Conservation (phyloP, 1,140 invertebrate species). For the Physella acuta region DNA sequence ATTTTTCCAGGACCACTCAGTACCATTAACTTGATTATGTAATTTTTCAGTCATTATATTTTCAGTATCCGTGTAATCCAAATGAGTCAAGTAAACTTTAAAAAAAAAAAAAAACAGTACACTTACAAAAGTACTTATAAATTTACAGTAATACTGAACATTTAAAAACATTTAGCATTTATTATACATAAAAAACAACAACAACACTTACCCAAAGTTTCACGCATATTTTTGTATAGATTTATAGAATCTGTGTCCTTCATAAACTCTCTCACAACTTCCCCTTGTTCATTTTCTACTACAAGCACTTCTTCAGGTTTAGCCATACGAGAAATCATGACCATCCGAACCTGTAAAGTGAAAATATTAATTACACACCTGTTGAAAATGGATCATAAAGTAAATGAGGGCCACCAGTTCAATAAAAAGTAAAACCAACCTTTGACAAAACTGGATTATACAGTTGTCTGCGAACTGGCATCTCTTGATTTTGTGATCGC, state of each 20-base stretch:
- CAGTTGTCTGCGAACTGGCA: constrained; percentile 49
- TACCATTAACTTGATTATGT: constrained; percentile 97
- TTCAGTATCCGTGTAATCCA: constrained; percentile 97
- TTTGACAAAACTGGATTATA: constrained; percentile 57
- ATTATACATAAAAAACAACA: constrained; percentile 32
- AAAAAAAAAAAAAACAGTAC: constrained; percentile 26
- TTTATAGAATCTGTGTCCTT: constrained; percentile 99
- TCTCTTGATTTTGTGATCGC: constrained; percentile 48
- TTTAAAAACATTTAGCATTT: too few relatives aligned
- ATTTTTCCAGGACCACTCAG: constrained; percentile 99
- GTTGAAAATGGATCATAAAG: too few relatives aligned
- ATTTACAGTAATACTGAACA: too few relatives aligned
- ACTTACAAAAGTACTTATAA: neutral
- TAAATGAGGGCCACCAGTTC: too few relatives aligned
- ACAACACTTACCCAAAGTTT: constrained; percentile 73
- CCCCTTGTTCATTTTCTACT: constrained; percentile 99
- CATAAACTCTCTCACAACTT: constrained; percentile 99
- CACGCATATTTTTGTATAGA: constrained; percentile 99
- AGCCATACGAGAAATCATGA: constrained; percentile 99
- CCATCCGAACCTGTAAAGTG: constrained; percentile 77
- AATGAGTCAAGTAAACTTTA: constrained; percentile 93
- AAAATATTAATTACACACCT: neutral
- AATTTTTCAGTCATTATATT: constrained; percentile 99
- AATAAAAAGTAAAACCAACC: too few relatives aligned
- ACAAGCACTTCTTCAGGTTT: constrained; percentile 99